These are phyloP conservation scores for Phalangium opilio DNA, from an alignment of 2,888 invertebrate species.

Conservation along the genomic window DNA sequence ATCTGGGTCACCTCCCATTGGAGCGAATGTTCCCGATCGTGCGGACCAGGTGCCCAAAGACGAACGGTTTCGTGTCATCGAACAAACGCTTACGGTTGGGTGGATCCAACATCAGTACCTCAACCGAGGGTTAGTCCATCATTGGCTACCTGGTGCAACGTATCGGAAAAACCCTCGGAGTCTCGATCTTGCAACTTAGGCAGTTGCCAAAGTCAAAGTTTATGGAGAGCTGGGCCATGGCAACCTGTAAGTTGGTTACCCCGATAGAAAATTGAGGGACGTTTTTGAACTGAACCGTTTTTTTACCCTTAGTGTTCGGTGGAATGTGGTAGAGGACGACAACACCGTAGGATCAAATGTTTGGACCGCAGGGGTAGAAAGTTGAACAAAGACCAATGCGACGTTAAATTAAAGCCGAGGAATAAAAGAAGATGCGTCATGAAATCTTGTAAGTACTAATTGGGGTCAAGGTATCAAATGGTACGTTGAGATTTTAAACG, in stretches of 20 bases:
- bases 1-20: slow-evolving; percentile 41
- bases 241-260: slow-evolving; percentile 29
- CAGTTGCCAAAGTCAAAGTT: slow-evolving; percentile 38
- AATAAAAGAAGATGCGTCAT: too few relatives aligned
- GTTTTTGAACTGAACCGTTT: too few relatives aligned
- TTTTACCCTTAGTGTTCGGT: too few relatives aligned
- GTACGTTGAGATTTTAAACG: too few relatives aligned
- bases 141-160: slow-evolving; percentile 4
- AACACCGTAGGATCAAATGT: too few relatives aligned
- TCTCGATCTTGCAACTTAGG: slow-evolving; percentile 36
- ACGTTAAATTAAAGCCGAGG: too few relatives aligned
- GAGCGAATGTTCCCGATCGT: slow-evolving; percentile 47
- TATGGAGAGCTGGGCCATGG: slow-evolving; percentile 44
- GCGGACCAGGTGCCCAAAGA: slow-evolving; percentile 42
- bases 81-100: slow-evolving; percentile 38
- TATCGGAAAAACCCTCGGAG: slow-evolving; percentile 3
- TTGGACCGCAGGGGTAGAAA: too few relatives aligned
- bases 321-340: too few relatives aligned
- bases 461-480: too few relatives aligned
- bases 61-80: slow-evolving; percentile 45
- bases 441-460: too few relatives aligned
- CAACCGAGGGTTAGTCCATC: not conserved
- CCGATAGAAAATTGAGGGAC: too few relatives aligned
- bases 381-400: too few relatives aligned
- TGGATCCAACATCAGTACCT: slow-evolving; percentile 35